Evolutionary conservation across 2,113 vertebrate species (phyloP).

Genomic region (Mus spicilegus): DNA sequence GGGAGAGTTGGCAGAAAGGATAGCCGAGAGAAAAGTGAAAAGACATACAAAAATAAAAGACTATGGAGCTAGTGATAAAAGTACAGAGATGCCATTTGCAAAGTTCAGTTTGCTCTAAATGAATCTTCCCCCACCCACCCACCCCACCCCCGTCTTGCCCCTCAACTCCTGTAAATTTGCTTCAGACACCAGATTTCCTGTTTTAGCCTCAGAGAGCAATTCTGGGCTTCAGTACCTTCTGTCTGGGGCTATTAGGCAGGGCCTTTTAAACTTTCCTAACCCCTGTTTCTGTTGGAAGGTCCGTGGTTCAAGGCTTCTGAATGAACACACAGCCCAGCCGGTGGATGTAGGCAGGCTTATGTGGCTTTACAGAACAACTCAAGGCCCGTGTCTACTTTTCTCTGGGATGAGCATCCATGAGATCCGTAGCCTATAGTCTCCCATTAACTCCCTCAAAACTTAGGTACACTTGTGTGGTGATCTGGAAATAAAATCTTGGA

Average conservation of each 20-base stretch:
- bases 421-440: constrained; percentile 32
- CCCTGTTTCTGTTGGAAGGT: constrained; percentile 21
- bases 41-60: constrained; percentile 18
- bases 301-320: constrained; percentile 37
- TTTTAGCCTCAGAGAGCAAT: neutral
- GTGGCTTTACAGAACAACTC: constrained; percentile 57
- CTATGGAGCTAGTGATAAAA: constrained; percentile 41
- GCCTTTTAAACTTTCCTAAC: neutral
- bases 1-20: constrained; percentile 31
- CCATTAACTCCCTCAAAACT: neutral
- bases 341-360: constrained; percentile 63
- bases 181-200: constrained; percentile 11
- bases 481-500: neutral
- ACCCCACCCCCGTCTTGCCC: neutral
- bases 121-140: neutral
- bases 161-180: neutral
- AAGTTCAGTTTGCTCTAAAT: neutral
- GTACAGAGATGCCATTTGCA: constrained; percentile 44
- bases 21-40: constrained; percentile 42
- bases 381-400: constrained; percentile 58
- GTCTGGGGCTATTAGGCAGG: neutral
- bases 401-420: constrained; percentile 65
- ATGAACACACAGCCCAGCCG: constrained; percentile 64
- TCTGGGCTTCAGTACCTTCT: neutral
- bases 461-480: neutral